A percentile compares a stretch with the other conserved stretches of the same genome.
Conservation (phyloP, 2,113 vertebrate genomes). For the Neotoma lepida region DNA sequence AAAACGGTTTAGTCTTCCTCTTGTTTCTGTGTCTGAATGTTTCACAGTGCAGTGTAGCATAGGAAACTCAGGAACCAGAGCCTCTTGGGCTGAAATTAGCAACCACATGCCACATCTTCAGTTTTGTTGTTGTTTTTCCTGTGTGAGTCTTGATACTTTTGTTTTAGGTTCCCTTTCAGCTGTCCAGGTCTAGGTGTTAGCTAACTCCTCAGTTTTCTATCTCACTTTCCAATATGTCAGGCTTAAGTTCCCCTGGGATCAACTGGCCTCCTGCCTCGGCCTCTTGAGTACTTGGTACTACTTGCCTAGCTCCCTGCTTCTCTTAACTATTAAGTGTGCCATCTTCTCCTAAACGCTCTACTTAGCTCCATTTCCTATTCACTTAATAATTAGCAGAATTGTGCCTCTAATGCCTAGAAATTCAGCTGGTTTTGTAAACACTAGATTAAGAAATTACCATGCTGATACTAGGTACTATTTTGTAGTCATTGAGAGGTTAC, state of each 20-base stretch:
- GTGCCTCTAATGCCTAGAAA: no score
- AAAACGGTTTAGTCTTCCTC: background rate
- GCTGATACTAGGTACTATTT: background rate
- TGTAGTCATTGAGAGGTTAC: background rate
- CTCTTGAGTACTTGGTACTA: background rate
- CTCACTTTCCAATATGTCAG: background rate
- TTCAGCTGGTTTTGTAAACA: background rate
- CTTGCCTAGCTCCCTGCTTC: no score
- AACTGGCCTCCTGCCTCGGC: background rate
- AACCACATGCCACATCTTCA: background rate
- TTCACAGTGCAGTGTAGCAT: background rate
- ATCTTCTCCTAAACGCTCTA: background rate
- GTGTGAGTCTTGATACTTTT: background rate
- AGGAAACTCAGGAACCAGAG: background rate
- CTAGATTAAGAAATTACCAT: background rate
- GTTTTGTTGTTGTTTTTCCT: background rate
- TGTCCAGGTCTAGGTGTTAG: background rate
- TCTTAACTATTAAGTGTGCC: background rate
- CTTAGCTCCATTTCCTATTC: background rate
- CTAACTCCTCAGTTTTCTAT: no score
- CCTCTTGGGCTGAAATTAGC: background rate
- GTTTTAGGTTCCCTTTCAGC: background rate
- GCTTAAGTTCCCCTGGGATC: background rate
- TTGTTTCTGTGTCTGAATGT: background rate
- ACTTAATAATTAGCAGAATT: no score